These are phyloP conservation scores for human DNA, from an alignment of 2,113 vertebrate genomes.

Conservation along the genomic window GRCh38 chr7:67472501-67473000, in stretches of 20 bases:
- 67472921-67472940: too few relatives aligned
- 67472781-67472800: neutral
- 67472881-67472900: too few relatives aligned
- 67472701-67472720: neutral
- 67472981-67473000: too few relatives aligned
- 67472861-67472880: too few relatives aligned
- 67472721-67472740: neutral
- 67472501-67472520: neutral
- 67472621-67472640: neutral
- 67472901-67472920: too few relatives aligned
- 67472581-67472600: neutral
- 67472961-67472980: too few relatives aligned
- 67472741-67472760: neutral
- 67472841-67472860: too few relatives aligned
- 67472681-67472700: neutral
- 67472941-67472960: too few relatives aligned
- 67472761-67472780: neutral
- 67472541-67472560: neutral
- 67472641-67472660: neutral
- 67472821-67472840: neutral
- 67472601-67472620: accelerated
- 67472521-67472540: neutral
- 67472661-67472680: neutral
- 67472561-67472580: neutral
- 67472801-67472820: neutral